Conservation (phyloP, 2,113 vertebrate genomes). For the Brachyhypopomus occidentalis region DNA sequence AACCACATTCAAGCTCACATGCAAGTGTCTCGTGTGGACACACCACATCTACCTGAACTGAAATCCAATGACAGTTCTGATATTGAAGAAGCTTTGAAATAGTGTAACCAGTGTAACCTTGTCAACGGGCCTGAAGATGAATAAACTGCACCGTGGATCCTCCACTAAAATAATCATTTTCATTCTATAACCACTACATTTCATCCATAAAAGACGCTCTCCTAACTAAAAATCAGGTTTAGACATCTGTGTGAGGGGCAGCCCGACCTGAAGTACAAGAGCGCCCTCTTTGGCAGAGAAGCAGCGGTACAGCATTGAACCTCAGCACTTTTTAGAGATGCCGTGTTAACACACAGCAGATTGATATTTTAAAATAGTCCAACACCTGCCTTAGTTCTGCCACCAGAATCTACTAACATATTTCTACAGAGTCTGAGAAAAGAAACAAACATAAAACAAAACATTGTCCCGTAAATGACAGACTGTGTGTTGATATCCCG, state of each 20-base stretch:
- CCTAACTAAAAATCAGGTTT: conserved; percentile 6
- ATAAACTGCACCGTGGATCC: not conserved
- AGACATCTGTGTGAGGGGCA: not conserved
- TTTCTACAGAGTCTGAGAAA: not conserved
- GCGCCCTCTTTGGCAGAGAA: conserved; percentile 36
- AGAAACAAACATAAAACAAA: not conserved
- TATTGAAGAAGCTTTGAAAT: no score
- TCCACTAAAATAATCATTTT: not conserved
- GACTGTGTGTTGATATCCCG: not conserved
- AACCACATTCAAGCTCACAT: no score
- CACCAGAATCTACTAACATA: not conserved
- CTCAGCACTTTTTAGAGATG: conserved; percentile 20
- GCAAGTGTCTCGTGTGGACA: no score
- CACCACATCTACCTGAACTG: no score
- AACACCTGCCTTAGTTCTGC: conserved; percentile 19
- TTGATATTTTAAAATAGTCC: conserved; percentile 41
- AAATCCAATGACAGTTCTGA: no score
- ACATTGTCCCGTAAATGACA: not conserved
- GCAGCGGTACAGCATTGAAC: conserved; percentile 1
- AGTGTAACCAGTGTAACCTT: no score
- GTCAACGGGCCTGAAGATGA: not conserved
- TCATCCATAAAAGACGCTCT: no score
- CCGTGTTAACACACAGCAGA: conserved; percentile 10
- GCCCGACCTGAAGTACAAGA: not conserved
- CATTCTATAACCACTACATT: not conserved